Base-by-base conservation (phyloP, 2,113 vertebrate genomes). In the Tetrao urogallus region DNA sequence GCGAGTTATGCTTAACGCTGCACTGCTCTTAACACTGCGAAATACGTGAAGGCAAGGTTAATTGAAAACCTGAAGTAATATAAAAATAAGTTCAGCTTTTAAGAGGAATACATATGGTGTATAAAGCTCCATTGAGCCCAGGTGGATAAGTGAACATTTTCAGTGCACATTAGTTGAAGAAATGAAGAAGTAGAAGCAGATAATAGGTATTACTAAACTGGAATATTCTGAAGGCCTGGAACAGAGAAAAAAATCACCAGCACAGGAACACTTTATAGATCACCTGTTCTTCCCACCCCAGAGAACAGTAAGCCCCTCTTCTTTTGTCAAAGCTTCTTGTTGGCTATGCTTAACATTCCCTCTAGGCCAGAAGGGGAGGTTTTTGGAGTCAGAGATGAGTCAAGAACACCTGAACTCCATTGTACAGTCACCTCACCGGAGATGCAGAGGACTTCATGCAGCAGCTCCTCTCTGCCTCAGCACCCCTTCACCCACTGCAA, bases 31-130 rank as follows among this genome's bases (percentile, higher is more conserved):
- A 88, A 93, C 73, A 67, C 83, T 79, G 79, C 40, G 91, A 93
- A 96, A 94, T 88, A 88, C 6, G 2, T 56, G 45, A 65, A 87
- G 95, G 96, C 80, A 88, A 97, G 82, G 76, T 92, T 95, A 96
- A 95, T 95, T 95, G 91, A 96, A 95, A 96, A 90, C 50, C 84
- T 93, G 60, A 65, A 88, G 57, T 82, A 92, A 92, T 95, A 87
- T 80, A 96, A 96, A 88, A 95, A 90, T 88, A 92, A 80, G 78
- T 90, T 96, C 94, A 78, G 83, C 38, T 69, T 96, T 60, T 92
- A 91, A 88, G 48, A 89, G 72, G 83, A 88, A 86, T 66, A 64
- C 36, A 71, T 61, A 69, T 19, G 43, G 57, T 64, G 12, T 43
- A 66, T 66, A 81, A 90, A 89, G 61, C 69, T 91, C 42, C 85